Base-by-base conservation (phyloP, 2,888 invertebrate genomes). In the Drosophila monieri region DNA sequence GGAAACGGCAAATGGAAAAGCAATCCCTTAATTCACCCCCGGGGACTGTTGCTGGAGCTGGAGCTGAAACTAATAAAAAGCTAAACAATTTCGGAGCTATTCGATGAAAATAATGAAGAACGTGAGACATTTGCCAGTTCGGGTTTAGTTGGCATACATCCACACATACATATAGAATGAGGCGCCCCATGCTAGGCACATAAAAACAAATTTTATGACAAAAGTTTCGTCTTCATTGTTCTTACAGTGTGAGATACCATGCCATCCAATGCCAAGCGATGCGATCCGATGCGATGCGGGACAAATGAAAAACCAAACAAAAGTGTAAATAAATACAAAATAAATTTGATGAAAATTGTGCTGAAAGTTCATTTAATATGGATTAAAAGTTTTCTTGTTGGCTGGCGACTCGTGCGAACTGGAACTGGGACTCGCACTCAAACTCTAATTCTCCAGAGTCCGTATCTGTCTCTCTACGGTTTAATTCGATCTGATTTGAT, bases 281-380 rank as follows among this genome's bases (percentile, higher is more conserved):
- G 57, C 59, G 53, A 43, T 37, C 14, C 35, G 6, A 35, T 35
- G 39, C 39, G 14, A 9, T 39, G 47, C 46, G 47, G 21, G 15
- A 58, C 51, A 65, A 73, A 75, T 60, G 60, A 69, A 70, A 75
- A 75, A 64, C 74, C 72, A 78, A 77, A 77, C 77, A 69, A 46
- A 78, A 77, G 76, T 77, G 78, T 79, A 79, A 78, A 79, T 78
- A 78, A 78, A 79, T 78, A 73, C 67, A 74, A 78, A 80, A 80
- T 80, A 79, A 80, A 81, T 81, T 76, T 69, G 59, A 76, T 66
- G 72, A 80, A 80, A 80, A 80, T 76, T 80, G 75, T 78, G 75
- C 73, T 61, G 73, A 73, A 80, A 80, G 67, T 80, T 78, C 80
- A 80, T 85, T 84, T 80, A 77, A 85, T 80, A 76, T 80, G 85